Conservation (phyloP, 2,888 invertebrate genomes). For the Neoascia interrupta region DNA sequence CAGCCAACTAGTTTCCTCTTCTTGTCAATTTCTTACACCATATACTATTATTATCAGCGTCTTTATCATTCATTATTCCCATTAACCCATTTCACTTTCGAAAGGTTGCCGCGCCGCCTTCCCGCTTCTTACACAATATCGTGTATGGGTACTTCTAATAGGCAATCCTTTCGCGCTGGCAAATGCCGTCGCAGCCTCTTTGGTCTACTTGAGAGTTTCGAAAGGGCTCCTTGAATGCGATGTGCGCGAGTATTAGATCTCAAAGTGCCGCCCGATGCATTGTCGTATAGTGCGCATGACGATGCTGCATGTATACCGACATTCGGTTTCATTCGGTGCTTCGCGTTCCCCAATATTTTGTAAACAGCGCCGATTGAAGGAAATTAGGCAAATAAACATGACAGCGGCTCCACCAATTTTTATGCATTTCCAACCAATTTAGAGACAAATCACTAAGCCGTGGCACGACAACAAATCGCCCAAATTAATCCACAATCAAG, state of each 20-base stretch:
- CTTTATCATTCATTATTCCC: conserved; percentile 59
- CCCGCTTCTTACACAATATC: conserved; percentile 30
- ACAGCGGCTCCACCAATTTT: conserved; percentile 37
- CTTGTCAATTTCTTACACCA: conserved; percentile 70
- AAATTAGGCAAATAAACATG: conserved; percentile 57
- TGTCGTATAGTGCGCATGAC: conserved; percentile 13
- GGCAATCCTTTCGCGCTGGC: conserved; percentile 63
- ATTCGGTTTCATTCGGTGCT: conserved; percentile 43
- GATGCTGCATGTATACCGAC: conserved; percentile 5
- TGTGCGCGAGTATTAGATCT: conserved; percentile 43
- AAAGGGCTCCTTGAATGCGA: conserved; percentile 17
- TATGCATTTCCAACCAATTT: conserved; percentile 62
- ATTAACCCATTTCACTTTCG: conserved; percentile 69
- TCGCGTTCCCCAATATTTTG: conserved; percentile 30
- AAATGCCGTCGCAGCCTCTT: conserved; percentile 66
- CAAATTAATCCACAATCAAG: conserved; percentile 63
- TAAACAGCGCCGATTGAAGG: conserved; percentile 33
- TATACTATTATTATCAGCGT: conserved; percentile 65
- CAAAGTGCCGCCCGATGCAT: conserved; percentile 59
- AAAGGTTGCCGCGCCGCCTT: conserved; percentile 67
- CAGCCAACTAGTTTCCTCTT: conserved; percentile 67
- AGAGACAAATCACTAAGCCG: conserved; percentile 54
- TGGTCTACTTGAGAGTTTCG: conserved; percentile 62
- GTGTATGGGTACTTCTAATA: conserved; percentile 21
- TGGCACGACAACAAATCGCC: conserved; percentile 63